Conservation (phyloP, 1,140 invertebrate species). For the Orchesella cincta region DNA sequence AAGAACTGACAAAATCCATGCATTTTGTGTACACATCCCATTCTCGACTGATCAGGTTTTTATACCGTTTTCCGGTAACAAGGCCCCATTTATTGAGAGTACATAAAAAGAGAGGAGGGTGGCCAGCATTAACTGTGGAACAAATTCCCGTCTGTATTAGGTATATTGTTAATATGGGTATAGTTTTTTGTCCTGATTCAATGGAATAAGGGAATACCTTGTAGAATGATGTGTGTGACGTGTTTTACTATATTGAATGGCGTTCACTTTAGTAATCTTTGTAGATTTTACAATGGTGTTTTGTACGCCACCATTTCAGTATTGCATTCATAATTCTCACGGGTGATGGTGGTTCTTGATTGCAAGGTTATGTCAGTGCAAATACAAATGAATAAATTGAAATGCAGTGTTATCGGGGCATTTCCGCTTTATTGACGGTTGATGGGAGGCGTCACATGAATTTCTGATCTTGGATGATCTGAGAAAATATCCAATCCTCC, state of each 20-base stretch:
- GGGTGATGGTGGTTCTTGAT: too few species aligned
- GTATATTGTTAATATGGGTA: background rate
- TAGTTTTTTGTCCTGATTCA: too few species aligned
- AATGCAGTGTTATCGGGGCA: too few species aligned
- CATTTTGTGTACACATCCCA: background rate
- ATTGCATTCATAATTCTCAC: background rate
- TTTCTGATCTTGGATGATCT: too few species aligned
- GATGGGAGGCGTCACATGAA: too few species aligned
- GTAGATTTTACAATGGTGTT: background rate
- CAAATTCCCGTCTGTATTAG: background rate
- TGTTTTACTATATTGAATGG: too few species aligned
- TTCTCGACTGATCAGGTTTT: constrained; percentile 20
- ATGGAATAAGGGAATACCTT: too few species aligned
- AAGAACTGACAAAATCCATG: background rate
- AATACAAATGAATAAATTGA: too few species aligned
- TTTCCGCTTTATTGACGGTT: too few species aligned
- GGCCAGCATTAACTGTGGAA: background rate
- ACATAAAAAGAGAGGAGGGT: constrained; percentile 18
- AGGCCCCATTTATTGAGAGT: constrained; percentile 22
- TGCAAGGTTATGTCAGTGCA: too few species aligned
- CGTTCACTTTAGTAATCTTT: background rate
- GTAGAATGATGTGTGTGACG: too few species aligned
- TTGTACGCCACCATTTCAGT: background rate
- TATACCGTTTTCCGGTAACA: constrained; percentile 24
- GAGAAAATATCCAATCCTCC: too few species aligned